A percentile compares a stretch with the other conserved stretches of the same genome.
These are phyloP conservation scores for Notamacropus eugenii DNA, from an alignment of 2,797 vertebrate species.

Conservation along the genomic window DNA sequence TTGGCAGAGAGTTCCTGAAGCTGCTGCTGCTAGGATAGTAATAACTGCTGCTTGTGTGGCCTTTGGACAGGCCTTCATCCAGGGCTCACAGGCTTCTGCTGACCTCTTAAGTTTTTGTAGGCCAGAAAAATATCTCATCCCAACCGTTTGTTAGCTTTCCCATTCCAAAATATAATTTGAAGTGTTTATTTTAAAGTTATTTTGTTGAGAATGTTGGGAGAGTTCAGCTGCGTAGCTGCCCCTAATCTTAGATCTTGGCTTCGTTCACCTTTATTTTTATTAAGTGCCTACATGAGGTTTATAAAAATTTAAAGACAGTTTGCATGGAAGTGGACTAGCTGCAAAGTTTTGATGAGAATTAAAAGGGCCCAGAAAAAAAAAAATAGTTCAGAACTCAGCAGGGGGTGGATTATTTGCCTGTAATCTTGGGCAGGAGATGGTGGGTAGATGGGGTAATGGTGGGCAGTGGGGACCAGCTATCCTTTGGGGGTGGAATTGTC, in stretches of 20 bases:
- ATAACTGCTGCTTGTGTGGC: neutral
- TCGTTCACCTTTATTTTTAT: neutral
- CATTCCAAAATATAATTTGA: neutral
- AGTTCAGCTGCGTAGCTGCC: neutral
- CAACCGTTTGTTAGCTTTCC: neutral
- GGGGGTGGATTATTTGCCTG: neutral
- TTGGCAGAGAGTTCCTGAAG: neutral
- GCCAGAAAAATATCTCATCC: neutral
- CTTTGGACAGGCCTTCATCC: no score
- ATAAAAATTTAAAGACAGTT: neutral
- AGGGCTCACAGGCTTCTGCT: neutral
- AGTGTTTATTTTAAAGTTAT: neutral
- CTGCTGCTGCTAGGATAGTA: neutral
- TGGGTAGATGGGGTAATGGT: neutral
- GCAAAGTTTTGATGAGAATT: neutral
- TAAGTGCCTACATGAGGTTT: neutral
- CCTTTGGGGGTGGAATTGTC: no score
- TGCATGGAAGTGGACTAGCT: neutral
- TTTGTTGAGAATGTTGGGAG: neutral
- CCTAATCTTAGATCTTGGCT: neutral
- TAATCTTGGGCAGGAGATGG: neutral
- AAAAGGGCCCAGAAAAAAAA: neutral
- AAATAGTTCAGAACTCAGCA: neutral
- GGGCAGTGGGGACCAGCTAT: neutral
- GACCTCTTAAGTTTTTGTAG: neutral